Evolutionary conservation across 2,888 invertebrate genomes (phyloP).

Genomic region (Candidula unifasciata): DNA sequence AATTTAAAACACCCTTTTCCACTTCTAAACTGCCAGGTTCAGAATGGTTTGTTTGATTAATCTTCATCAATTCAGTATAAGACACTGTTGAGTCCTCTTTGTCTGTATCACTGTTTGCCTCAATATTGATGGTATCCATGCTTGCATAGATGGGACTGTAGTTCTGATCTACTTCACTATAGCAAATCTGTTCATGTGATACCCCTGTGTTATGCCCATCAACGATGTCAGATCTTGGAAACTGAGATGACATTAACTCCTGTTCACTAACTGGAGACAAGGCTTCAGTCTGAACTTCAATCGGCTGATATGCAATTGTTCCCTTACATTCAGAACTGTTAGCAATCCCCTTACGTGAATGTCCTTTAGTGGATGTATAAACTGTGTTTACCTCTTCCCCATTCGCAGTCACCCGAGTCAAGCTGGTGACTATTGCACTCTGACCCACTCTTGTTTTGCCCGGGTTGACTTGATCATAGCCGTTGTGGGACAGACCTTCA

Average conservation of each 20-base stretch:
- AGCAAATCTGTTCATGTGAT: background rate
- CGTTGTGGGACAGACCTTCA: constrained; percentile 34
- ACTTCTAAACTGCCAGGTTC: background rate
- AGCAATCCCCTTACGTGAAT: constrained; percentile 30
- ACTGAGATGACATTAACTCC: constrained; percentile 52
- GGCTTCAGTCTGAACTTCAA: constrained; percentile 57
- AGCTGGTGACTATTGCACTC: constrained; percentile 43
- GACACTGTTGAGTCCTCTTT: background rate
- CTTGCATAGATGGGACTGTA: constrained; percentile 42
- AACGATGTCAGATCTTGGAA: constrained; percentile 58
- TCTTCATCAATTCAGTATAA: constrained; percentile 4
- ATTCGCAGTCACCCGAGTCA: constrained; percentile 34
- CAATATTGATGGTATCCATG: constrained; percentile 13
- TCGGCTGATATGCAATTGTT: constrained; percentile 56
- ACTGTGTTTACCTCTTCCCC: constrained; percentile 32
- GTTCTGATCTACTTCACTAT: constrained; percentile 12
- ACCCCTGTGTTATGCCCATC: constrained; percentile 53
- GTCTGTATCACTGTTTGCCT: background rate
- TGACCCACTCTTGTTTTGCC: constrained; percentile 20
- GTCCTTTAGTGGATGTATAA: constrained; percentile 11
- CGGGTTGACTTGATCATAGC: constrained; percentile 26
- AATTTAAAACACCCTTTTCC: background rate
- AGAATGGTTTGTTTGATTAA: background rate
- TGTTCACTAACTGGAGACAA: constrained; percentile 55
- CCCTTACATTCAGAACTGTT: constrained; percentile 45